phyloP scores from a whole-genome alignment of 2,797 vertebrate species.

The Poecile montanus region DNA sequence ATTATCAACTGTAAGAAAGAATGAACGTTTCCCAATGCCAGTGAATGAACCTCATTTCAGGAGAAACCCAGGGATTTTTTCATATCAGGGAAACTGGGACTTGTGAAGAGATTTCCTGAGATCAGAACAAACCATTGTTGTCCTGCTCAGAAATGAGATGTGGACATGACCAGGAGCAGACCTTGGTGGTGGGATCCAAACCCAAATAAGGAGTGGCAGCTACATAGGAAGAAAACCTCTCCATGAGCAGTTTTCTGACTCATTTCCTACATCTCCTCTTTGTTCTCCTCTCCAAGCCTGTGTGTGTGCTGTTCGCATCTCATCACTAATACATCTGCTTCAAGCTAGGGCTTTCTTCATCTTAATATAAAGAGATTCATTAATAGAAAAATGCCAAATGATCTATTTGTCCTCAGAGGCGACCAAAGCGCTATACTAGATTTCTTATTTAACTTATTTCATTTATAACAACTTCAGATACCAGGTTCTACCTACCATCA shows the following conservation, averaged over 20 bases:
- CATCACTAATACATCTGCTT: background rate
- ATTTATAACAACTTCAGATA: background rate
- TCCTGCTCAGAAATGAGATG: background rate
- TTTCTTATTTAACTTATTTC: background rate
- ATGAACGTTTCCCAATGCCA: background rate
- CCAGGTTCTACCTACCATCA: background rate
- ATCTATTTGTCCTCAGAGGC: background rate
- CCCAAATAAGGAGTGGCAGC: background rate
- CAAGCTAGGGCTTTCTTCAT: background rate
- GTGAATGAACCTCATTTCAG: accelerated
- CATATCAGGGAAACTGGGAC: background rate
- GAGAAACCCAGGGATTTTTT: background rate
- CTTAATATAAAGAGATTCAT: background rate
- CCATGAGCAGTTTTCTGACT: background rate
- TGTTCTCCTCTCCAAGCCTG: background rate
- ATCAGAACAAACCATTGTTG: background rate
- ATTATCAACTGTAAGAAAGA: background rate
- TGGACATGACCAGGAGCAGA: background rate
- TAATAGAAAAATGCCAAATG: background rate
- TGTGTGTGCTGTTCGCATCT: background rate
- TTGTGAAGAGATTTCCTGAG: background rate
- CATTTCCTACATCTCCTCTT: background rate
- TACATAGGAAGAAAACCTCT: background rate
- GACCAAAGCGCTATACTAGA: background rate
- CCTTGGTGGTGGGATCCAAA: background rate